Conservation (phyloP, 23 tunicate species). For the Ciona savignyi region DNA sequence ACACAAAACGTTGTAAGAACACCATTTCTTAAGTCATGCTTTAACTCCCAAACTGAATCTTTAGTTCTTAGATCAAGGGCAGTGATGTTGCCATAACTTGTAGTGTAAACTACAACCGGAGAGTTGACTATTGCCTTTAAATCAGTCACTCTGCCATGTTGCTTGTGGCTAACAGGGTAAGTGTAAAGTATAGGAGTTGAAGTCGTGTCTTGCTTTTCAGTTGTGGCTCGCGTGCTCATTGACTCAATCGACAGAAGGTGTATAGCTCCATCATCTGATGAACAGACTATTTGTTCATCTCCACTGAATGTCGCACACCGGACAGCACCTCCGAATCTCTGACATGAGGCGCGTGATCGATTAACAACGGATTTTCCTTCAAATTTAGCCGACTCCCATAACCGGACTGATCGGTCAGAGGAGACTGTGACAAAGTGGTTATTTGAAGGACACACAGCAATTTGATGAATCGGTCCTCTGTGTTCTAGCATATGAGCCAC, state of each 20-base stretch:
- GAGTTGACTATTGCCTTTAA: conserved; percentile 38
- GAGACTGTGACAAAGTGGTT: conserved; percentile 81
- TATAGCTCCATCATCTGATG: conserved; percentile 49
- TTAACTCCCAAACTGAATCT: conserved; percentile 36
- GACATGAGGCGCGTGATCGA: conserved; percentile 59
- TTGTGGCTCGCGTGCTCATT: conserved; percentile 35
- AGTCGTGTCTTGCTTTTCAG: conserved; percentile 38
- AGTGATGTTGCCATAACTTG: conserved; percentile 56
- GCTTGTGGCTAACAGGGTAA: conserved; percentile 12
- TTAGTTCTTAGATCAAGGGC: conserved; percentile 47
- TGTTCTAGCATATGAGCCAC: conserved; percentile 89
- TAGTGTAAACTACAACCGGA: conserved; percentile 29
- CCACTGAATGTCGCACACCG: conserved; percentile 53
- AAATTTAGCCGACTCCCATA: conserved; percentile 59
- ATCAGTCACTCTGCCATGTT: conserved; percentile 46
- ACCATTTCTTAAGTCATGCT: conserved; percentile 66
- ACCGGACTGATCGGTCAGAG: conserved; percentile 47
- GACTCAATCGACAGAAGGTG: conserved; percentile 29
- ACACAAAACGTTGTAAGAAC: conserved; percentile 63
- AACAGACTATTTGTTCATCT: conserved; percentile 51
- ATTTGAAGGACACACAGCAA: conserved; percentile 51
- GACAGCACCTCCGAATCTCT: conserved; percentile 21
- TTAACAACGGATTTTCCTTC: conserved; percentile 71
- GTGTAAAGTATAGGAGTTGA: conserved; percentile 10
- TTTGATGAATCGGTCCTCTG: conserved; percentile 60